phyloP scores from a whole-genome alignment of 2,797 vertebrate genomes.

The Hemitrygon akajei region DNA sequence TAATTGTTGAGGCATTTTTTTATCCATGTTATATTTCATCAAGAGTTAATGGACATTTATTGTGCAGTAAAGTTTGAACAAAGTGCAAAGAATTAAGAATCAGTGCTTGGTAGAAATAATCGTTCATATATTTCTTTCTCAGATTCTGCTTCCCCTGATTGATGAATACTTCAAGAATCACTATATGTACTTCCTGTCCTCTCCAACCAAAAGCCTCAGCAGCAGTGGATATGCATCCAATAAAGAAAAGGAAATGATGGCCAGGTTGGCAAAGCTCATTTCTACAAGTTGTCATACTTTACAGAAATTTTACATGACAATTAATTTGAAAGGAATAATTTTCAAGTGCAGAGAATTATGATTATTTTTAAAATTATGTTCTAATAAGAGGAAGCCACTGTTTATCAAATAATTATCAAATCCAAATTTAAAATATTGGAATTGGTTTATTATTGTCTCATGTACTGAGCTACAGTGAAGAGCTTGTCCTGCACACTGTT shows the following conservation, averaged over 20 bases:
- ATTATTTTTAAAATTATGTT: not conserved
- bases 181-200: slow-evolving; percentile 91
- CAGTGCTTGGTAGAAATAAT: not conserved
- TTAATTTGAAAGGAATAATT: not conserved
- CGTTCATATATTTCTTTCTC: slow-evolving; percentile 38
- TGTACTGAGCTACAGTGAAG: too few relatives aligned
- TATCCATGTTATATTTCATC: not conserved
- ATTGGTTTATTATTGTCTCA: too few relatives aligned
- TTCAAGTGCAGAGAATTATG: not conserved
- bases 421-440: too few relatives aligned
- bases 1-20: not conserved
- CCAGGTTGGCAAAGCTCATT: slow-evolving; percentile 64
- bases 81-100: not conserved
- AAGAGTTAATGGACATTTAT: not conserved
- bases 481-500: too few relatives aligned
- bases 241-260: slow-evolving; percentile 98
- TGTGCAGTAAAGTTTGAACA: not conserved
- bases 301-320: not conserved
- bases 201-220: slow-evolving; percentile 84
- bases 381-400: not conserved
- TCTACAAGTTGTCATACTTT: not conserved
- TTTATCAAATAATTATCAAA: not conserved
- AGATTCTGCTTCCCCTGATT: slow-evolving; percentile 94
- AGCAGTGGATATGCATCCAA: slow-evolving; percentile 95
- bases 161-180: slow-evolving; percentile 99